phyloP scores from a whole-genome alignment of 2,113 vertebrate genomes.

The Mobula birostris region DNA sequence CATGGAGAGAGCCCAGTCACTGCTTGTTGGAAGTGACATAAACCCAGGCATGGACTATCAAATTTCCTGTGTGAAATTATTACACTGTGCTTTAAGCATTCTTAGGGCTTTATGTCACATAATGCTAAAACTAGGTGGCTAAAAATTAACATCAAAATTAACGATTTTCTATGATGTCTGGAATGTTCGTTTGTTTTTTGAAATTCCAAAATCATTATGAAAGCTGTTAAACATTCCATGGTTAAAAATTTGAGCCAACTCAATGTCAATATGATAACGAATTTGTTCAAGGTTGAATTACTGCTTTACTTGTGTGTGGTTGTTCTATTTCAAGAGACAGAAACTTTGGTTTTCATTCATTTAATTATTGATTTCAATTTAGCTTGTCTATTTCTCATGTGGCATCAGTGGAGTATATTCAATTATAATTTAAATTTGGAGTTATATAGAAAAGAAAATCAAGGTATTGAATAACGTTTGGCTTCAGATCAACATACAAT shows the following conservation, averaged over 20 bases:
- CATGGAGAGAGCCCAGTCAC: neutral
- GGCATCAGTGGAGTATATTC: neutral
- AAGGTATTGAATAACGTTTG: neutral
- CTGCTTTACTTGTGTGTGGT: neutral
- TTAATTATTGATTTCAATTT: constrained; percentile 1
- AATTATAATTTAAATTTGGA: constrained; percentile 28
- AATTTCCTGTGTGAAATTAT: neutral
- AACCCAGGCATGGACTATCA: neutral
- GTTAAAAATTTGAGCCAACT: neutral
- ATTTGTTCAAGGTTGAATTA: neutral
- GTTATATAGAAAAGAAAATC: neutral
- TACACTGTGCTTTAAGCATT: neutral
- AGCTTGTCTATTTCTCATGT: neutral
- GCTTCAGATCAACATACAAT: neutral
- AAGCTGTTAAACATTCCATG: neutral
- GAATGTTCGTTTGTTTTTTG: neutral
- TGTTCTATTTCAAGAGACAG: neutral
- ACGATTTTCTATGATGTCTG: neutral
- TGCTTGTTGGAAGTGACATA: neutral
- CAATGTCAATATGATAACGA: neutral
- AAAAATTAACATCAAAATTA: neutral
- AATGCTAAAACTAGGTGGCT: neutral
- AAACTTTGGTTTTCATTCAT: neutral
- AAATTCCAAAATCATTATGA: neutral
- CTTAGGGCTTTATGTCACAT: neutral